Conservation (phyloP, 2,888 invertebrate genomes). For the Troides oblongomaculatus region DNA sequence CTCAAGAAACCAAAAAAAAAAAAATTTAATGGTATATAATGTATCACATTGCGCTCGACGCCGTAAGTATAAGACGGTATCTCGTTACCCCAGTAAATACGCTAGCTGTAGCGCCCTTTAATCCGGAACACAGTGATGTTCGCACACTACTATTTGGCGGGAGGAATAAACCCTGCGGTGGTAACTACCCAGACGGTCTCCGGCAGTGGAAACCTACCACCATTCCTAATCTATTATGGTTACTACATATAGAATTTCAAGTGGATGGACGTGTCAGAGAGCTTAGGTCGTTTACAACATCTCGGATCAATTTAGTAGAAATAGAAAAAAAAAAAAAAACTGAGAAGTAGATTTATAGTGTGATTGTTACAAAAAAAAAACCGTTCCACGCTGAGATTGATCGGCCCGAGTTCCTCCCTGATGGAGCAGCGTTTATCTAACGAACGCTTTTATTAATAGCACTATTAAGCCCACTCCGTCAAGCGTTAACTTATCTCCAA, state of each 20-base stretch:
- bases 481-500: conserved; percentile 49
- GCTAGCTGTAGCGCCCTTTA: too few relatives aligned
- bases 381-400: conserved; percentile 31
- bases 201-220: too few relatives aligned
- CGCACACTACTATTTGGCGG: too few relatives aligned
- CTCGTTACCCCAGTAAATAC: too few relatives aligned
- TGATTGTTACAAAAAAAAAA: conserved; percentile 21
- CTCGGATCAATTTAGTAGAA: conserved; percentile 4
- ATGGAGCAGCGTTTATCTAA: conserved; percentile 43
- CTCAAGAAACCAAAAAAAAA: too few relatives aligned
- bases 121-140: too few relatives aligned
- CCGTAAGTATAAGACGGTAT: too few relatives aligned
- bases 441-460: conserved; percentile 54
- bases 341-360: conserved; percentile 5
- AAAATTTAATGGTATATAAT: too few relatives aligned
- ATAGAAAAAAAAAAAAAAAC: not conserved
- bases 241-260: not conserved
- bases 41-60: too few relatives aligned
- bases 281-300: conserved; percentile 1
- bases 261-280: not conserved
- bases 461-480: conserved; percentile 56
- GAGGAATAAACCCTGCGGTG: too few relatives aligned
- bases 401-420: conserved; percentile 33
- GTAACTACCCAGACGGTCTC: too few relatives aligned
- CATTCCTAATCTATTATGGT: not conserved